phyloP scores from a whole-genome alignment of 1,140 invertebrate species.

The Cydia strobilella region DNA sequence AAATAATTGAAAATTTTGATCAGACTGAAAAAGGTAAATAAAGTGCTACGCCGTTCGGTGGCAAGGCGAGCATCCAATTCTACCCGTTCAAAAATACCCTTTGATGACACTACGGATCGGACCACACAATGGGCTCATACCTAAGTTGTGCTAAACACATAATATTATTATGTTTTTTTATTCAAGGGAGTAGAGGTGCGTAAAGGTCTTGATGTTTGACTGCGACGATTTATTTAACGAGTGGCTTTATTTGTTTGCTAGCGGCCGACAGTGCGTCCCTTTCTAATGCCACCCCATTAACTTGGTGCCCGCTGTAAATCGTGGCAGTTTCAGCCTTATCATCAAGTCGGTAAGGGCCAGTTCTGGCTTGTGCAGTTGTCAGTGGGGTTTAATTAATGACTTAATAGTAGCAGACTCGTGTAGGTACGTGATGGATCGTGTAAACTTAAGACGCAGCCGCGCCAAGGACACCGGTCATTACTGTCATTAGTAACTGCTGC shows the following conservation, averaged over 20 bases:
- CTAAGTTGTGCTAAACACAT: constrained; percentile 39
- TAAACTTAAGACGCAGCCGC: constrained; percentile 36
- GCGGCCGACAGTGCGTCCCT: constrained; percentile 43
- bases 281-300: constrained; percentile 55
- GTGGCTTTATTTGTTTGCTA: constrained; percentile 58
- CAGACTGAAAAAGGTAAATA: constrained; percentile 1
- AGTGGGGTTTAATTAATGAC: constrained; percentile 53
- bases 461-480: constrained; percentile 30
- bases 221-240: constrained; percentile 59
- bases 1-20: not conserved
- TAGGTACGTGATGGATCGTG: constrained; percentile 47
- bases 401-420: constrained; percentile 52
- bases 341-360: constrained; percentile 38
- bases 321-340: constrained; percentile 51
- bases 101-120: not conserved
- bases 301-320: constrained; percentile 45
- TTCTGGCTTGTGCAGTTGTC: constrained; percentile 35
- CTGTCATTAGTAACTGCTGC: constrained; percentile 30
- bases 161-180: constrained; percentile 52
- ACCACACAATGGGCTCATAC: constrained; percentile 17
- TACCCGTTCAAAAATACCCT: constrained; percentile 9
- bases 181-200: constrained; percentile 51
- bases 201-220: constrained; percentile 56
- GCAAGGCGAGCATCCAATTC: not conserved
- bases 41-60: not conserved